A percentile compares a stretch with the other conserved stretches of the same genome.
Conservation (phyloP, 2,113 vertebrate species). For the Heterochromis multidens region DNA sequence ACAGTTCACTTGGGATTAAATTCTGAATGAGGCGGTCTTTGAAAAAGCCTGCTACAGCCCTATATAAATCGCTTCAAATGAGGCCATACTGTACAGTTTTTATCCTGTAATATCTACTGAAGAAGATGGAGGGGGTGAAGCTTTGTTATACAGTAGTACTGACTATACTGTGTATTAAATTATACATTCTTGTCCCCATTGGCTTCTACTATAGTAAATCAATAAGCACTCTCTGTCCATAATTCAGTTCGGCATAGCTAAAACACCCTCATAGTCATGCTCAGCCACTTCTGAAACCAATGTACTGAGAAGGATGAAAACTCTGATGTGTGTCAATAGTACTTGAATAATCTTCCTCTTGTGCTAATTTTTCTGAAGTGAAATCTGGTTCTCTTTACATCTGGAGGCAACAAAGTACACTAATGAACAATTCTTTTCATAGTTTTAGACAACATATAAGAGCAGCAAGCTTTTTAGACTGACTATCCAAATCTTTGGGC, state of each 20-base stretch:
- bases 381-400: background rate
- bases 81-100: slow-evolving; percentile 49
- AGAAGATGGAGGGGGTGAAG: slow-evolving; percentile 1
- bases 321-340: background rate
- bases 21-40: slow-evolving; percentile 52
- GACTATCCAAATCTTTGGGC: background rate
- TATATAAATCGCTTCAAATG: slow-evolving; percentile 56
- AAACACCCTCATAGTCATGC: background rate
- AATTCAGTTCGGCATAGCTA: slow-evolving; percentile 27
- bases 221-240: slow-evolving; percentile 17
- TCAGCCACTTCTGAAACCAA: background rate
- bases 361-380: background rate
- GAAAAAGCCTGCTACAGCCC: slow-evolving; percentile 41
- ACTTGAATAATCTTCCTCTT: background rate
- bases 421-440: background rate
- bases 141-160: background rate
- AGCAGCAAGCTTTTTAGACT: background rate
- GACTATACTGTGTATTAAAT: background rate
- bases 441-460: background rate
- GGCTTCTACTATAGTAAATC: slow-evolving; percentile 24
- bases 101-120: background rate
- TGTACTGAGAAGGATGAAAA: background rate
- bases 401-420: background rate
- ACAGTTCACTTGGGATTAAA: slow-evolving; percentile 65
- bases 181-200: slow-evolving; percentile 12